These are phyloP conservation scores for Chlorospingus flavigularis DNA, from an alignment of 2,797 vertebrate species.

Conservation along the genomic window DNA sequence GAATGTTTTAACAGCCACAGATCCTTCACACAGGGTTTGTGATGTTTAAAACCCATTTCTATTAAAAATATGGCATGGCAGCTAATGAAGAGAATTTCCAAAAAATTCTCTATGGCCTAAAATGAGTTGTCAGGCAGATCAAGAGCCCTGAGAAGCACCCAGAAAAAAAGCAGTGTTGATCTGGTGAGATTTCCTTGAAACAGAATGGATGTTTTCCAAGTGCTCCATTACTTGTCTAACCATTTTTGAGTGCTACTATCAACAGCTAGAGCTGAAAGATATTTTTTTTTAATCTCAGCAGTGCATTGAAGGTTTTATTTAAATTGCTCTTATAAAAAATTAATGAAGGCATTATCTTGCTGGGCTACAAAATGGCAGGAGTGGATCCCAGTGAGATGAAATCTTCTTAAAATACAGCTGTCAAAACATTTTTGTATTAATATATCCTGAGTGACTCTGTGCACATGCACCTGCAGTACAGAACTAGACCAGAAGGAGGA, in stretches of 20 bases:
- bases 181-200: neutral
- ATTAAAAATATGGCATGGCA: neutral
- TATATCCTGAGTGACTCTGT: slow-evolving; percentile 10
- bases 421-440: slow-evolving; percentile 58
- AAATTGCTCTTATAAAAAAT: slow-evolving; percentile 70
- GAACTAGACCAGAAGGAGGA: slow-evolving; percentile 10
- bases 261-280: slow-evolving; percentile 45
- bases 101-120: neutral
- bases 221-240: slow-evolving; percentile 36
- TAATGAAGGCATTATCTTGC: slow-evolving; percentile 73
- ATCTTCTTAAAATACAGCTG: slow-evolving; percentile 68
- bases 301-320: slow-evolving; percentile 64
- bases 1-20: neutral
- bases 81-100: neutral
- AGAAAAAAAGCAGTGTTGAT: neutral
- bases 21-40: neutral
- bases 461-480: neutral
- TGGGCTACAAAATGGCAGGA: slow-evolving; percentile 63
- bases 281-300: slow-evolving; percentile 26
- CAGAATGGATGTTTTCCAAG: slow-evolving; percentile 31
- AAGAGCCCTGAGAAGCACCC: neutral
- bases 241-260: slow-evolving; percentile 36
- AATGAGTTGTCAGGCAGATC: neutral
- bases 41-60: neutral
- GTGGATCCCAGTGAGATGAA: slow-evolving; percentile 58